A percentile compares a stretch with the other conserved stretches of the same genome.
phyloP scores from a whole-genome alignment of 2,113 vertebrate genomes.

The Eulacestoma nigropectus region DNA sequence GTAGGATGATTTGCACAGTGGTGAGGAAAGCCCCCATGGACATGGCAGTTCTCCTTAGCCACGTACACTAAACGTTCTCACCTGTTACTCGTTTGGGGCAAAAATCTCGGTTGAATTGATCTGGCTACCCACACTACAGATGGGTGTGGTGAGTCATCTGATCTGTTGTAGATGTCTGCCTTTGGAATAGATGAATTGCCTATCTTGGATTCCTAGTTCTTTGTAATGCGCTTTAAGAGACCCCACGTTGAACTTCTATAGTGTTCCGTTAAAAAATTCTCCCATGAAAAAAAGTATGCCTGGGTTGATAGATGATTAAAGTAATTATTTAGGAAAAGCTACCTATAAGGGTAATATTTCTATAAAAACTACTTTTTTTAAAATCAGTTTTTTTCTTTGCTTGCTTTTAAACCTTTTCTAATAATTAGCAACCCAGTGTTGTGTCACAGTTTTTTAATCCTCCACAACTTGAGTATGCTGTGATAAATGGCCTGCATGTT shows the following conservation, averaged over 20 bases:
- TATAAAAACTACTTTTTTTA: neutral
- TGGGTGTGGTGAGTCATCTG: neutral
- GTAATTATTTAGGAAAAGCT: neutral
- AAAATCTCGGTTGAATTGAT: neutral
- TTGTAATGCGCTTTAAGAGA: neutral
- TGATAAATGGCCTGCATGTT: neutral
- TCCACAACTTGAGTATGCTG: neutral
- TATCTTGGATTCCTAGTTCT: neutral
- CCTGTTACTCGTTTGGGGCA: neutral
- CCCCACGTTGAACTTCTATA: neutral
- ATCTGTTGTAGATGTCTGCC: neutral
- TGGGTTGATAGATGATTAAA: neutral
- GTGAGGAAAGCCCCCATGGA: neutral
- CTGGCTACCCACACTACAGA: neutral
- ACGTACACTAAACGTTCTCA: neutral
- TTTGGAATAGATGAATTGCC: neutral
- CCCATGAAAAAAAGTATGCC: accelerated
- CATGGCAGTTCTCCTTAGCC: neutral
- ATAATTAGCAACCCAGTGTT: neutral
- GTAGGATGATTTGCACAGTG: neutral
- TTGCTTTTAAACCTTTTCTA: neutral
- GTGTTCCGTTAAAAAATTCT: neutral
- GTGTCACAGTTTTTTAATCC: neutral
- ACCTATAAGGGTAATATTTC: neutral
- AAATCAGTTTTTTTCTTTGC: neutral